A percentile compares a stretch with the other conserved stretches of the same genome.
These are phyloP conservation scores for Diadumene lineata DNA, from an alignment of 92 coral and sea anemone genomes.

Conservation along the genomic window DNA sequence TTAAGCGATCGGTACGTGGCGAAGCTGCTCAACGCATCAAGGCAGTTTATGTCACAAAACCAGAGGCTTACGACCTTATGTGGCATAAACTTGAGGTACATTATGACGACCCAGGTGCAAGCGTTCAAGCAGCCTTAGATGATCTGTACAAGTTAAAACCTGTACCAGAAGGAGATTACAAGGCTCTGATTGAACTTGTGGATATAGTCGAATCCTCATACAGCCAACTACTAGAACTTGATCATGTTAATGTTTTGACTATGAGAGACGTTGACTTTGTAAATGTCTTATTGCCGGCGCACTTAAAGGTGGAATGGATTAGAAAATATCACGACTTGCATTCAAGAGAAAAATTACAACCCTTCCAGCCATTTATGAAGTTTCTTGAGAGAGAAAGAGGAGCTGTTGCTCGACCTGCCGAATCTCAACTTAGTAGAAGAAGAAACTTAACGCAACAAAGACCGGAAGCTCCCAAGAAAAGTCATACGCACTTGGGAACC, in stretches of 20 bases:
- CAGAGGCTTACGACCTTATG: slow-evolving; percentile 66
- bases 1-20: slow-evolving; percentile 49
- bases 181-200: slow-evolving; percentile 45
- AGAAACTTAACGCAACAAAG: slow-evolving; percentile 8
- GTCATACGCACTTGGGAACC: not conserved
- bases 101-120: slow-evolving; percentile 58
- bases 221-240: slow-evolving; percentile 48
- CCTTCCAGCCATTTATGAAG: slow-evolving; percentile 58
- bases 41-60: slow-evolving; percentile 61
- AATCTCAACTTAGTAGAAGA: slow-evolving; percentile 33
- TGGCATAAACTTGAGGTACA: slow-evolving; percentile 57
- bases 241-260: slow-evolving; percentile 40
- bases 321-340: slow-evolving; percentile 59
- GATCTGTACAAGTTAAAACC: slow-evolving; percentile 50
- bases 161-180: slow-evolving; percentile 47
- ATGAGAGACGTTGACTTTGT: slow-evolving; percentile 58
- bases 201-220: slow-evolving; percentile 63
- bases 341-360: slow-evolving; percentile 49
- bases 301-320: slow-evolving; percentile 52
- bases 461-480: not conserved
- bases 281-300: slow-evolving; percentile 44
- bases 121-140: slow-evolving; percentile 60
- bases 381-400: slow-evolving; percentile 58
- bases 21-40: slow-evolving; percentile 53
- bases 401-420: slow-evolving; percentile 60